Base-by-base conservation (phyloP, 2,888 invertebrate species). In the Orthonevra nobilis region DNA sequence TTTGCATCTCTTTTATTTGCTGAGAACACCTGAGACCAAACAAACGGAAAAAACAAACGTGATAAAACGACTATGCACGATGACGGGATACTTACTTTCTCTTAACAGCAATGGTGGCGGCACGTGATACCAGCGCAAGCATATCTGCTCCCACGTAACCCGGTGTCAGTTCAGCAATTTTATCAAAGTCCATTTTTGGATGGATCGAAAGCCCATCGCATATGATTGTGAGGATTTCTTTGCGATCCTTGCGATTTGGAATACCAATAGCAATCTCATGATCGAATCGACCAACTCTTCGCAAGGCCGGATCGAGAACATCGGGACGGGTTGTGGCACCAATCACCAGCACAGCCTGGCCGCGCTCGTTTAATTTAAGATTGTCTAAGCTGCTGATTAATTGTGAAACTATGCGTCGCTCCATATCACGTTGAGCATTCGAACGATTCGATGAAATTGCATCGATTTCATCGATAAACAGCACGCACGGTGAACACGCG, bases 391-490 rank as follows among this genome's bases (percentile, higher is more conserved):
- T 96, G 9, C 94, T 92, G 28, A 97, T 90, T 61, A 99, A 89
- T 88, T 99, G 98, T 0, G 98, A 94, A 4, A 99, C 98, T 88
- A 99, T 96, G 75, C 99, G 90, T 79, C 95, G 92, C 86, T 99
- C 98, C 98, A 99, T 99, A 85, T 97, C 98, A 86, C 95, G 94
- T 84, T 96, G 95, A 1, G 97, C 97, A 84, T 94, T 94, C 64
- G 96, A 94, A 0, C 97, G 91, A 86, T 97, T 96, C 3, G 95
- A 95, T 26, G 97, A 96, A 42, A 99, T 94, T n/a, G 97, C 94
- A 90, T 99, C 99, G 73, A 99, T 96, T 90, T 99, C 98, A 89
- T 99, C 99, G 81, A 99, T 94, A 85, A 98, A 97, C 32, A 98
- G 89, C 9, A 98, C 92, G 86, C 96, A 95, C 0, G 97, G 96